phyloP scores from a whole-genome alignment of 2,888 invertebrate species.

The Parnassius orleans region DNA sequence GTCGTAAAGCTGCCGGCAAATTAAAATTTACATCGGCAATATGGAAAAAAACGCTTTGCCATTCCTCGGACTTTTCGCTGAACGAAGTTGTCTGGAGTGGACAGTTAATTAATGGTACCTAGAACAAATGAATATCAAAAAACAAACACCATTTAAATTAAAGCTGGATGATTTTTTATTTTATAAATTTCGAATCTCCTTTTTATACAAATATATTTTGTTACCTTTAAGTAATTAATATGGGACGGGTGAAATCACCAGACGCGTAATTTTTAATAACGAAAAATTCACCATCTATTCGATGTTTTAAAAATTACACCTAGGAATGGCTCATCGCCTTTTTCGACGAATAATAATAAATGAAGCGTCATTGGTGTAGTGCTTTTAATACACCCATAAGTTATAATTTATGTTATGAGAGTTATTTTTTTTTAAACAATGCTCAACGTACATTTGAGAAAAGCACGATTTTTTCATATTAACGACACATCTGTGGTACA shows the following conservation, averaged over 20 bases:
- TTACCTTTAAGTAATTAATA: constrained; percentile 16
- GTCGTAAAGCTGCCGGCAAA: constrained; percentile 76
- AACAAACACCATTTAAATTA: constrained; percentile 51
- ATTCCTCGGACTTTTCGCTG: constrained; percentile 63
- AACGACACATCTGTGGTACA: too few species aligned
- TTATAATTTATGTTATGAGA: not conserved
- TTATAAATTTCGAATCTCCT: constrained; percentile 7
- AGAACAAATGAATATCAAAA: constrained; percentile 62
- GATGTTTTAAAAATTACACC: constrained; percentile 10
- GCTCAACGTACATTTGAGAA: too few species aligned
- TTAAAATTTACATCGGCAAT: constrained; percentile 79
- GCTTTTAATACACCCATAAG: constrained; percentile 1
- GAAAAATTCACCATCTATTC: constrained; percentile 11
- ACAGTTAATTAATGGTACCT: constrained; percentile 75
- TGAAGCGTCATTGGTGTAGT: constrained; percentile 14
- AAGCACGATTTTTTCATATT: too few species aligned
- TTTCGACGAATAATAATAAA: constrained; percentile 15
- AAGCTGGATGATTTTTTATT: constrained; percentile 31
- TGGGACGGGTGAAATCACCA: not conserved
- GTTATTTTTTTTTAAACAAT: too few species aligned
- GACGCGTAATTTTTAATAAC: constrained; percentile 17
- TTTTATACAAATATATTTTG: constrained; percentile 25
- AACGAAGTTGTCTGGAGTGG: constrained; percentile 67
- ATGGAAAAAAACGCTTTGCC: constrained; percentile 69
- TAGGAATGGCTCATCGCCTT: not conserved